Conservation (phyloP, 2,113 vertebrate genomes). For the Copsychus sechellarum region DNA sequence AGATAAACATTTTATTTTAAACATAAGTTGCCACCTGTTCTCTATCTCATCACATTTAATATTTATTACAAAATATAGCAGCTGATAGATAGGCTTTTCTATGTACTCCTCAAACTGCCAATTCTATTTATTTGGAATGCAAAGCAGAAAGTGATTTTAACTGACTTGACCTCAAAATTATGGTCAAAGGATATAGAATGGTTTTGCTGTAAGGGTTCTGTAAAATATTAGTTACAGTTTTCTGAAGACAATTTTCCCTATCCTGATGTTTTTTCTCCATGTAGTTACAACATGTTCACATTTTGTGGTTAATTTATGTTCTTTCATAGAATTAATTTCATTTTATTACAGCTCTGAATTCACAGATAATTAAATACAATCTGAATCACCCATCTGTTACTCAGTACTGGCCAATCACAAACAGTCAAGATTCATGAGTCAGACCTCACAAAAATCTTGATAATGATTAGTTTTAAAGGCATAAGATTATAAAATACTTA, state of each 20-base stretch:
- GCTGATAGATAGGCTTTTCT: background rate
- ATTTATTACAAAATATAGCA: background rate
- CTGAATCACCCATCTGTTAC: constrained; percentile 45
- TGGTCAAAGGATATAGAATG: background rate
- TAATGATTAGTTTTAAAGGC: background rate
- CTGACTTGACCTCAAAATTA: background rate
- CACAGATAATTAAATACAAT: constrained; percentile 30
- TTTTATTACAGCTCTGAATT: constrained; percentile 39
- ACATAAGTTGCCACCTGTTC: background rate
- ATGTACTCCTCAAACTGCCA: background rate
- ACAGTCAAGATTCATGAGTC: background rate
- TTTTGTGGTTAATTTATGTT: constrained; percentile 4
- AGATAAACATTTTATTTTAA: constrained; percentile 9
- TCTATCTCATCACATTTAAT: background rate
- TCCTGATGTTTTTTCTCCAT: background rate
- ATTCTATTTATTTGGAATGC: background rate
- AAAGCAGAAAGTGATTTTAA: background rate
- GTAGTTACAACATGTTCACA: background rate
- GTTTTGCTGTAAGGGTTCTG: background rate
- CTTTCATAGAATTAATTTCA: constrained; percentile 9
- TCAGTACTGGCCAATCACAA: constrained; percentile 5
- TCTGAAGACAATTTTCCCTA: background rate
- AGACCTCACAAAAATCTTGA: constrained; percentile 6
- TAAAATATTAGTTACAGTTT: background rate
- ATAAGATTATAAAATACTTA: background rate